Evolutionary conservation across 1,140 invertebrate species (phyloP).

Genomic region (Lucilia cuprina): DNA sequence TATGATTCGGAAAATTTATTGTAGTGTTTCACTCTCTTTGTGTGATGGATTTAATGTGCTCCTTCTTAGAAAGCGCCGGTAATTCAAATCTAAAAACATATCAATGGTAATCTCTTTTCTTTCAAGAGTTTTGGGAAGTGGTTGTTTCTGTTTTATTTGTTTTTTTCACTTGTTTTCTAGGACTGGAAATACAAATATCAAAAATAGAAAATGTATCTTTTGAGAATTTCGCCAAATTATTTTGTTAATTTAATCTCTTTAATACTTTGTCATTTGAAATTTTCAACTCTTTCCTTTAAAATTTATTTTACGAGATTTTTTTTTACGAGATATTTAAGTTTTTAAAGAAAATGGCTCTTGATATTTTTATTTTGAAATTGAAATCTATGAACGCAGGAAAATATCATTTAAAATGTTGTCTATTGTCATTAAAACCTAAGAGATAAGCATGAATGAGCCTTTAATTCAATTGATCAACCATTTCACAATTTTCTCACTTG

Average conservation of each 20-base stretch:
- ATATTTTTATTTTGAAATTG: neutral
- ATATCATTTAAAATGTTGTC: neutral
- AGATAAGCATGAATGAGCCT: too few species aligned
- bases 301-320: neutral
- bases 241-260: neutral
- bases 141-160: too few species aligned
- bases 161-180: neutral
- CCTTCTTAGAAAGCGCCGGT: slow-evolving; percentile 1
- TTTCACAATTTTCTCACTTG: too few species aligned
- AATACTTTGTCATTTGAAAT: neutral
- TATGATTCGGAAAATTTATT: neutral
- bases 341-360: neutral
- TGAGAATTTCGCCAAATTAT: neutral
- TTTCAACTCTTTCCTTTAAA: neutral
- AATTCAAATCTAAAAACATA: neutral
- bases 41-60: neutral
- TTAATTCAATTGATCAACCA: too few species aligned
- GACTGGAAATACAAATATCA: neutral
- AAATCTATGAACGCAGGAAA: neutral
- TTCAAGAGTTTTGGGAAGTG: slow-evolving; percentile 1
- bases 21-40: neutral
- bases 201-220: neutral
- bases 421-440: neutral
- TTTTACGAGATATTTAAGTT: neutral
- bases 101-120: neutral